These are phyloP conservation scores for Murina feae DNA, from an alignment of 2,113 vertebrate genomes.

Conservation along the genomic window DNA sequence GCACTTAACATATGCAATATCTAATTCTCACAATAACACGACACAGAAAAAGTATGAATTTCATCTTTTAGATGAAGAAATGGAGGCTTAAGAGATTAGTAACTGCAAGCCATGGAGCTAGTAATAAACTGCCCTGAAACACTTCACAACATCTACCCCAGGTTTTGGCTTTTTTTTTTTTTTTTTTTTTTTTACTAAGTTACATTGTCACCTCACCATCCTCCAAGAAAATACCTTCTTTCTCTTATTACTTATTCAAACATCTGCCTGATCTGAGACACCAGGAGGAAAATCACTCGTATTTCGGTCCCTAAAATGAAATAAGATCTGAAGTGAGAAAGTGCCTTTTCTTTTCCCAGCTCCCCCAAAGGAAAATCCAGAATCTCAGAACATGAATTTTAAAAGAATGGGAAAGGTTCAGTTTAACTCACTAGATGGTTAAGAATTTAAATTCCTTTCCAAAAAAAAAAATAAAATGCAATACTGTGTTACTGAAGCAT, in stretches of 20 bases:
- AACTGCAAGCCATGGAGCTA: not conserved
- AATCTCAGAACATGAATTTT: not conserved
- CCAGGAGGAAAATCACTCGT: not conserved
- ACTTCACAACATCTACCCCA: not conserved
- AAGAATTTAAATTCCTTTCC: slow-evolving; percentile 18
- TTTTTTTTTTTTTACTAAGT: not conserved
- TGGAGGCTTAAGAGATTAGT: not conserved
- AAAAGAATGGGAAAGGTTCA: not conserved
- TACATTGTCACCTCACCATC: not conserved
- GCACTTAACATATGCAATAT: not conserved
- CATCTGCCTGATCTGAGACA: not conserved
- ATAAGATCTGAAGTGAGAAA: not conserved
- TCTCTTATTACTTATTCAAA: not conserved
- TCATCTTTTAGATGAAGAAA: not conserved
- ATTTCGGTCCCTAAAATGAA: not conserved
- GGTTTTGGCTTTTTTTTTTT: not conserved
- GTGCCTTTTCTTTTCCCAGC: not conserved
- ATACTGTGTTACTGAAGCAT: slow-evolving; percentile 16
- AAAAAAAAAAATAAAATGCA: slow-evolving; percentile 34
- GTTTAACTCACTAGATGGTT: not conserved
- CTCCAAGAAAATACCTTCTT: not conserved
- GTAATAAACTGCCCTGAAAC: not conserved
- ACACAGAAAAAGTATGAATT: not conserved
- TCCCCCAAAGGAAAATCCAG: not conserved
- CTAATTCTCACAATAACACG: not conserved